Evolutionary conservation across 1,140 invertebrate species (phyloP).

Genomic region (Cyphomyrmex costatus): DNA sequence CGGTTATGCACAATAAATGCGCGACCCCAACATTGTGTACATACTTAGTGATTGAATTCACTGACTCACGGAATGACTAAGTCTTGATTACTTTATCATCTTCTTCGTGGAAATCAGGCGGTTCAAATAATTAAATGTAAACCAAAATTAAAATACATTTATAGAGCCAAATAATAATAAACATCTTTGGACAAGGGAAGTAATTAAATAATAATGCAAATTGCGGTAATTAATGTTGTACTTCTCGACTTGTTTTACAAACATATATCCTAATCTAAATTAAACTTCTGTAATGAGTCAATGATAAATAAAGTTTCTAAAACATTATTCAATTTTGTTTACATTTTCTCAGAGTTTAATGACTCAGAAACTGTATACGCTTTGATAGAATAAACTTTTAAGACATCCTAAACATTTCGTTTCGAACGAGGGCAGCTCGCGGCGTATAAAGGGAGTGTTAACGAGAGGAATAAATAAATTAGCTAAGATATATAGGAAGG

Average conservation of each 20-base stretch:
- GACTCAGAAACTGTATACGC: not conserved
- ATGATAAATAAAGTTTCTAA: not conserved
- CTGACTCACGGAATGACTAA: not conserved
- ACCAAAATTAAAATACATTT: not conserved
- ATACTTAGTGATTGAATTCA: not conserved
- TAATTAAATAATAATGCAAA: not conserved
- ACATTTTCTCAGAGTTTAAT: not conserved
- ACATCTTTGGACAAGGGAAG: not conserved
- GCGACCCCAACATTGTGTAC: not conserved
- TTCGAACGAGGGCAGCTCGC: not conserved
- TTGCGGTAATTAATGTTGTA: not conserved
- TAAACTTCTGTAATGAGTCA: not conserved
- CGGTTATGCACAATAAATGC: slow-evolving; percentile 31
- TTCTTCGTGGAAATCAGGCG: not conserved
- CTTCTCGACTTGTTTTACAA: not conserved
- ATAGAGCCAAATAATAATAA: not conserved
- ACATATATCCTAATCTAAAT: not conserved
- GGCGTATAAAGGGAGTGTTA: slow-evolving; percentile 15
- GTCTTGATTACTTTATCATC: not conserved
- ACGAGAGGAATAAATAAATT: slow-evolving; percentile 55
- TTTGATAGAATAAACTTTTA: not conserved
- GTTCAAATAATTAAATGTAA: not conserved
- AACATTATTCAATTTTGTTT: not conserved
- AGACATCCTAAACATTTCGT: slow-evolving; percentile 25
- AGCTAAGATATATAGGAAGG: not conserved